These are phyloP conservation scores for Sander vitreus DNA, from an alignment of 2,113 vertebrate genomes.

Conservation along the genomic window DNA sequence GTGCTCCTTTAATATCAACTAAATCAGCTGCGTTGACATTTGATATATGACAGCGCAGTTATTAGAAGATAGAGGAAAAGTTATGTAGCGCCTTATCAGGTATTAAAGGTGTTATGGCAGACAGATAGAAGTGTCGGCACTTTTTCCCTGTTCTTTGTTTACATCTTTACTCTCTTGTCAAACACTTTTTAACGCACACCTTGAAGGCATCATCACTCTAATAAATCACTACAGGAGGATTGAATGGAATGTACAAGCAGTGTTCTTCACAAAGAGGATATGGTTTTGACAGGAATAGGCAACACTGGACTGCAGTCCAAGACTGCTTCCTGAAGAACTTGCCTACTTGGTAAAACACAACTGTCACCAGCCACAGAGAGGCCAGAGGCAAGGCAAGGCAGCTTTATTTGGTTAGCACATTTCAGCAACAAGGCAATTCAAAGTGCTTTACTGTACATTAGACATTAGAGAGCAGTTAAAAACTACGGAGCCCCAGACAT, in stretches of 20 bases:
- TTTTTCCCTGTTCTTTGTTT: not conserved
- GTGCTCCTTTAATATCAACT: not conserved
- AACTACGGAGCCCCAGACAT: too few species aligned
- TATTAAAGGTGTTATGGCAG: not conserved
- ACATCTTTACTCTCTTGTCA: not conserved
- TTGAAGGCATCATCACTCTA: not conserved
- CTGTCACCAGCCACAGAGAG: not conserved
- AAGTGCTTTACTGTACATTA: too few species aligned
- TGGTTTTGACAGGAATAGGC: not conserved
- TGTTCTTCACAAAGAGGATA: not conserved
- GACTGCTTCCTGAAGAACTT: not conserved
- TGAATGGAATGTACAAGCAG: not conserved
- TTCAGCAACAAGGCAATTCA: too few species aligned
- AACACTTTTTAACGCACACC: not conserved
- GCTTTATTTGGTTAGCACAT: too few species aligned
- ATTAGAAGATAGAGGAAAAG: not conserved
- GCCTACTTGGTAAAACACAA: not conserved
- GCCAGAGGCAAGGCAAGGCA: not conserved
- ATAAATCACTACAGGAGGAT: not conserved
- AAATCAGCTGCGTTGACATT: slow-evolving; percentile 11
- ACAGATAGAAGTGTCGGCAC: not conserved
- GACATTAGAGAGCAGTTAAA: too few species aligned
- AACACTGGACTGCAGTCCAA: not conserved
- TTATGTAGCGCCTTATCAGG: slow-evolving; percentile 1
- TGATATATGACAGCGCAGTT: not conserved